These are phyloP conservation scores for Sinopyrophorus schimmeli DNA, from an alignment of 2,888 invertebrate genomes.

Conservation along the genomic window DNA sequence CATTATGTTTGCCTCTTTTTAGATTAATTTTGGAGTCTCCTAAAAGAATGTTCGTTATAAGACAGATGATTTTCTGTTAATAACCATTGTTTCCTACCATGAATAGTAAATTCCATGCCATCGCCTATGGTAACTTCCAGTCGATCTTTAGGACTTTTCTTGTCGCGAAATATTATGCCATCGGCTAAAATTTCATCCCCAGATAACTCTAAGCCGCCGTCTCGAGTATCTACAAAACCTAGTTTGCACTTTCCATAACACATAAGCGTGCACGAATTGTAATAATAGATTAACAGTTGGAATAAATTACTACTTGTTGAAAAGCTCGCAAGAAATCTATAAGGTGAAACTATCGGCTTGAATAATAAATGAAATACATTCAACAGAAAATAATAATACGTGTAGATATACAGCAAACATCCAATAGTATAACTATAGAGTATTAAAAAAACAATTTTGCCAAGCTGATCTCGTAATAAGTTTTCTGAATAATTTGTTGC, in stretches of 20 bases:
- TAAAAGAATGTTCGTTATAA: too few relatives aligned
- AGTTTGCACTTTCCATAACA: conserved; percentile 29
- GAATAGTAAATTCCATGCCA: conserved; percentile 92
- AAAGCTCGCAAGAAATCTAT: conserved; percentile 29
- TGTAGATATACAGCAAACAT: too few relatives aligned
- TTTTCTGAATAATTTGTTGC: neutral
- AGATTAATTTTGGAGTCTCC: conserved; percentile 81
- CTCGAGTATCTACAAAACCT: conserved; percentile 62
- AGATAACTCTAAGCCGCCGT: conserved; percentile 57
- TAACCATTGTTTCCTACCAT: conserved; percentile 62
- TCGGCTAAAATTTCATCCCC: conserved; percentile 75
- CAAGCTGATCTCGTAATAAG: conserved; percentile 24
- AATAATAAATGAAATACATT: too few relatives aligned
- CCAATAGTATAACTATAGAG: too few relatives aligned
- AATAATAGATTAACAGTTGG: conserved; percentile 40
- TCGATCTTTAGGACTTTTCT: conserved; percentile 83
- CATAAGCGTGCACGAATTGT: conserved; percentile 23
- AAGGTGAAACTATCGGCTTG: too few relatives aligned
- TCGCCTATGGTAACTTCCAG: conserved; percentile 90
- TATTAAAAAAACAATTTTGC: too few relatives aligned
- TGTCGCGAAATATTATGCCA: conserved; percentile 82
- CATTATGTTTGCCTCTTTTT: conserved; percentile 78
- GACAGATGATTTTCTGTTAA: conserved; percentile 23
- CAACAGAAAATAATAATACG: too few relatives aligned
- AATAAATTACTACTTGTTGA: conserved; percentile 35